Base-by-base conservation (phyloP, 2,888 invertebrate species). In the Aporophyla nigra region DNA sequence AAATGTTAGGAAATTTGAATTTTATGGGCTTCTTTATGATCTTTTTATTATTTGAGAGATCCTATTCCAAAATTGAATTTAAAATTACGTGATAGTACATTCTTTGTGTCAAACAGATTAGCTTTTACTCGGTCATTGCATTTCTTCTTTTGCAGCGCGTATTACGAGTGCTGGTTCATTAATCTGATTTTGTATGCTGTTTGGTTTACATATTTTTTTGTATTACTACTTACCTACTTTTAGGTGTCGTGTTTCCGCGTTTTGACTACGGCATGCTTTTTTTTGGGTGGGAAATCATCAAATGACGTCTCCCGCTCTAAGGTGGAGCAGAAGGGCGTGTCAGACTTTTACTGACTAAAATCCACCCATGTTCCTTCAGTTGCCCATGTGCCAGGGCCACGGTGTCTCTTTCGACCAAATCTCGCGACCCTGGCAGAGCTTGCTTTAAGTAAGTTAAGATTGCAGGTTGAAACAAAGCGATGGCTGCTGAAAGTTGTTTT, bases 151-250 rank as follows among this genome's bases (percentile, higher is more conserved):
- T 73, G n/a, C 5, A 33, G 16, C 33, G 43, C 43, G 66, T 78
- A 61, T 54, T 59, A 61, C 24, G 27, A 70, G 68, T 71, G 65
- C 33, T 71, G 9, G 12, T n/a, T 58, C 51, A 71, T 62, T 74
- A 66, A 73, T 58, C 14, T 69, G 7, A 33, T 75, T 72, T 54
- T 43, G 10, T 49, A 73, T 82, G 58, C 78, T 71, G 54, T 73
- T 74, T 81, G 77, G 40, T 27, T 76, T 27, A 2, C 19, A 68
- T 14, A 61, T 9, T 76, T 68, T 68, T 61, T 9, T 4, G 21
- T 24, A 27, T n/a, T 19, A 27, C 10, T 27, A 27, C 16, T 21
- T 54, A 43, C 16, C 6, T 51, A 27, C 12, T 21, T 53, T 59
- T 4, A 24, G 9, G 4, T 43, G 16, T 33, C 19, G 16, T 53